phyloP scores from a whole-genome alignment of 2,888 invertebrate genomes.

The Scaeva pyrastri region DNA sequence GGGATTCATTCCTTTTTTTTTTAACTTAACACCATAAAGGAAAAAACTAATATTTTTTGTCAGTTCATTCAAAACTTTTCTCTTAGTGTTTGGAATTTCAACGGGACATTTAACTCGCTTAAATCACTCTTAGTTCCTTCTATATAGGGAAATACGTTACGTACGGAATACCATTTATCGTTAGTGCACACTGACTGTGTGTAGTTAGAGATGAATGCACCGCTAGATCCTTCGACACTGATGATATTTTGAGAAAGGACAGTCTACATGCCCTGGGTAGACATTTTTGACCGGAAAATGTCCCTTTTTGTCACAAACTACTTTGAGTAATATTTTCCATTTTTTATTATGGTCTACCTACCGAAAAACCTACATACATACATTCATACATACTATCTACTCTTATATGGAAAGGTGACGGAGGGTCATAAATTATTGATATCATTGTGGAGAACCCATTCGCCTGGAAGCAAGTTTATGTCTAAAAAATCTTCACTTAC shows the following conservation, averaged over 20 bases:
- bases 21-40: too few species aligned
- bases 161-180: slow-evolving; percentile 28
- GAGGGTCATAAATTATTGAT: slow-evolving; percentile 68
- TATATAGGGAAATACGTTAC: too few species aligned
- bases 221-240: slow-evolving; percentile 56
- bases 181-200: slow-evolving; percentile 26
- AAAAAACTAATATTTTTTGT: background rate
- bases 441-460: slow-evolving; percentile 60
- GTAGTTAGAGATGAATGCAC: slow-evolving; percentile 48
- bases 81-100: slow-evolving; percentile 3
- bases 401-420: slow-evolving; percentile 36
- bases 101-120: slow-evolving; percentile 43
- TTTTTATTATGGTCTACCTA: slow-evolving; percentile 2
- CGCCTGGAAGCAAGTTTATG: slow-evolving; percentile 20
- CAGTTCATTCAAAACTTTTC: slow-evolving; percentile 2
- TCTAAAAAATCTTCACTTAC: slow-evolving; percentile 32
- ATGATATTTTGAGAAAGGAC: slow-evolving; percentile 46
- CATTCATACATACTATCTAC: too few species aligned
- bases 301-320: slow-evolving; percentile 67
- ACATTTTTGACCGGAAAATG: slow-evolving; percentile 58
- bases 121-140: slow-evolving; percentile 33
- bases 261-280: slow-evolving; percentile 27
- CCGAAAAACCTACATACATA: background rate
- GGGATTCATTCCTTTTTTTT: too few species aligned
- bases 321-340: slow-evolving; percentile 53